Evolutionary conservation across 2,113 vertebrate genomes (phyloP), one percentile per base, ranked within the genome.

Genomic region (Columba janthina): DNA sequence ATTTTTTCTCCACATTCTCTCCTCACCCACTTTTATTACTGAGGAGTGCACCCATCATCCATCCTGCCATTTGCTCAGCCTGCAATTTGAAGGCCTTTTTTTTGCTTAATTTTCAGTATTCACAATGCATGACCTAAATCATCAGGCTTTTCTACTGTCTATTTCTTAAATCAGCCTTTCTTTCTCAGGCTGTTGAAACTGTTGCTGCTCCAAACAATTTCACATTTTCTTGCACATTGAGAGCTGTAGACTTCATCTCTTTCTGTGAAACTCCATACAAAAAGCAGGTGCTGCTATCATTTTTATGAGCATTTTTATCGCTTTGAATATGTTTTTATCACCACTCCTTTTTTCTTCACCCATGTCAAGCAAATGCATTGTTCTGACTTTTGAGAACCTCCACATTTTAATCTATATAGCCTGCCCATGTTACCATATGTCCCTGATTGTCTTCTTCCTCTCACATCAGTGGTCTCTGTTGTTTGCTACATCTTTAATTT

Each of bases 401-500:
- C 24, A 20, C 71, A n/a, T 50, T 87, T 88, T 60, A 74, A 61
- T 19, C 26, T 71, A 4, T 57, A 54, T 24, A 82, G 51, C 15
- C 40, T 70, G 34, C 25, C 26, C 36, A 69, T 44, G 9, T 76
- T 74, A 66, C 24, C 69, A 28, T 1, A 1, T 5, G 6, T 5
- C 10, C 14, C 29, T 22, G 16, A 48, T 71, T 65, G 31, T 67
- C 26, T 88, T 57, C 42, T 88, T 61, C 40, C 31, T 65, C 51
- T 89, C 64, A 69, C 10, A 36, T 57, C 48, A 70, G 57, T 53
- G 21, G 87, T 74, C 62, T 85, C 29, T 60, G 65, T 51, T 82
- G 88, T 75, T 96, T 86, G 54, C 53, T 79, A 54, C 54, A 73
- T 84, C 34, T 88, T 88, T 96, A 94, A 94, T 91, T 81, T 78